phyloP scores from a whole-genome alignment of 2,888 invertebrate genomes.

The Neoitamus cyanurus region DNA sequence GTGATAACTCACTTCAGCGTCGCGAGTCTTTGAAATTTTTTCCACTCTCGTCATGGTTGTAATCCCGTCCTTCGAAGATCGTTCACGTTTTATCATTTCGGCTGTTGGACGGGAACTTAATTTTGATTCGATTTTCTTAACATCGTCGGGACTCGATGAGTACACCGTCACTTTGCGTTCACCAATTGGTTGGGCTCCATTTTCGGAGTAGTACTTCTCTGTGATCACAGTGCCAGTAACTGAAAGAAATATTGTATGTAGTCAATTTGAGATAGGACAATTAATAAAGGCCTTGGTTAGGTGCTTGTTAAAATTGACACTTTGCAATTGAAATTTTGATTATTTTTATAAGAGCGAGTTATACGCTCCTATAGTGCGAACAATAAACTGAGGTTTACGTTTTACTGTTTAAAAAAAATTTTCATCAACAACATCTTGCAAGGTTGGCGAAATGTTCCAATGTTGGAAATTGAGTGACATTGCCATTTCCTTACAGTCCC shows the following conservation, averaged over 20 bases:
- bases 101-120: constrained; percentile 50
- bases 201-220: constrained; percentile 76
- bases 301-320: background rate
- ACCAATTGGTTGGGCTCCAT: constrained; percentile 76
- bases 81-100: constrained; percentile 65
- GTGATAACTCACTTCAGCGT: constrained; percentile 53
- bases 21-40: constrained; percentile 59
- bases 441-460: no score
- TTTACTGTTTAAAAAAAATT: no score
- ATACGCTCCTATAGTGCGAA: background rate
- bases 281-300: background rate
- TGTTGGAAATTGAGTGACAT: no score
- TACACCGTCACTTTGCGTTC: constrained; percentile 78
- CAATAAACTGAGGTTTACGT: background rate
- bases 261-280: background rate
- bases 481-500: no score
- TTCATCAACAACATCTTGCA: no score
- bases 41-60: constrained; percentile 59
- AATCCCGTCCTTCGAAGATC: constrained; percentile 68
- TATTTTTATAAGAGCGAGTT: no score
- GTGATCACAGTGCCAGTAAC: constrained; percentile 79
- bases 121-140: constrained; percentile 56
- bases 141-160: constrained; percentile 71
- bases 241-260: constrained; percentile 59
- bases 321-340: background rate